Evolutionary conservation across 2,113 vertebrate species (phyloP), one percentile per base, ranked within the genome.

Genomic region (Tenrec ecaudatus): DNA sequence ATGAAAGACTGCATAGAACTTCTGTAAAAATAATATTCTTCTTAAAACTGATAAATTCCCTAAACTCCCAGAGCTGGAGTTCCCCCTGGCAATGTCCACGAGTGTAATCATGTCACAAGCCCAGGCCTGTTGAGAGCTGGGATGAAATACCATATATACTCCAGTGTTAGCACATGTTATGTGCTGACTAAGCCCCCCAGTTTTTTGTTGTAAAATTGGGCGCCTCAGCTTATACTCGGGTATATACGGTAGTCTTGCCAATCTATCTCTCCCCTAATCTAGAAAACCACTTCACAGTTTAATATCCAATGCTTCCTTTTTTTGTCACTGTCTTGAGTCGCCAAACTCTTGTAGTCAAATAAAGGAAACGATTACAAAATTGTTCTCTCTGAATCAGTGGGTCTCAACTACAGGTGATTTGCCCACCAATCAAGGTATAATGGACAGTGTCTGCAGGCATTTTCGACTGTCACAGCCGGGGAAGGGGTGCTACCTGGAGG

Each of bases 51-150:
- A 88, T 86, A 87, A 95, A 94, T 79, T 73, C 62, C 92, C 88
- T 68, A 71, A 93, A 95, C 57, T 96, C 92, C 57, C 93, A 84
- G 47, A 92, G 68, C 22, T 89, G 11, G 94, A 43, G n/a, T 77
- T 60, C 68, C 92, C 43, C 22, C 78, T 14, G 19, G 0, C 0
- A 15, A 27, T 12, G 27, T 17, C 29, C 3, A 2, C 14, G 20
- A 64, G 7, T 14, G 4, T n/a, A 40, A 53, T 47, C 33, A 31
- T 1, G 33, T 36, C 82, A 62, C 38, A 47, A 31, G 69, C 53
- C n/a, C 53, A 75, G 86, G 22, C 88, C 58, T 58, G 88, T 11
- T 58, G 40, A 29, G 40, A 77, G 53, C 6, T 58, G 58, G 82
- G 86, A 40, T 58, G 66, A 80, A 62, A n/a, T 10, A 53, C 47